These are phyloP conservation scores for Lindbergichthys nudifrons DNA, from an alignment of 2,797 vertebrate species.

Conservation along the genomic window DNA sequence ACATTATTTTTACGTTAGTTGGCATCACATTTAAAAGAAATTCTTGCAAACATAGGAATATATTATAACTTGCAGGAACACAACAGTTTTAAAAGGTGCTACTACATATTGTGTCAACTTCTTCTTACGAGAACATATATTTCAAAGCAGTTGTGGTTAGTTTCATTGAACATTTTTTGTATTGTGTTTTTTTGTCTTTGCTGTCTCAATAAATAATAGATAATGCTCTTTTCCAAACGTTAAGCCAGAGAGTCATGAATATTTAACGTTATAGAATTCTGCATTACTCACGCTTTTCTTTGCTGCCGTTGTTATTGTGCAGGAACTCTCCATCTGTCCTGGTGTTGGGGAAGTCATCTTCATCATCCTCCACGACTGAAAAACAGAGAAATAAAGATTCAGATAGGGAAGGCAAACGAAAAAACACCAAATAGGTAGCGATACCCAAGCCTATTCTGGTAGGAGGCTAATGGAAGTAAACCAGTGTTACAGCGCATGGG, in stretches of 20 bases:
- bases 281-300: constrained; percentile 92
- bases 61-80: background rate
- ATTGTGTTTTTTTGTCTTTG: background rate
- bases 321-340: constrained; percentile 92
- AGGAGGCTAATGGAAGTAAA: background rate
- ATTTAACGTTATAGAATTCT: background rate
- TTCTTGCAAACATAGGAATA: background rate
- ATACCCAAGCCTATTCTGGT: background rate
- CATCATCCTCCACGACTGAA: constrained; percentile 95
- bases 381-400: constrained; percentile 13
- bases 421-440: background rate
- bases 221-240: background rate
- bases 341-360: constrained; percentile 92
- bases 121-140: background rate
- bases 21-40: background rate
- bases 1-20: background rate
- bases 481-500: constrained; percentile 9
- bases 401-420: background rate
- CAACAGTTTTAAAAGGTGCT: background rate
- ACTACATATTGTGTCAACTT: background rate
- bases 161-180: background rate
- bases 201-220: background rate
- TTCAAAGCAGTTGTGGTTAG: background rate
- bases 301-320: constrained; percentile 90
- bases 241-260: background rate